Evolutionary conservation across 1,140 invertebrate genomes (phyloP), one percentile per base, ranked within the genome.

Genomic region (Calycopis cecrops): DNA sequence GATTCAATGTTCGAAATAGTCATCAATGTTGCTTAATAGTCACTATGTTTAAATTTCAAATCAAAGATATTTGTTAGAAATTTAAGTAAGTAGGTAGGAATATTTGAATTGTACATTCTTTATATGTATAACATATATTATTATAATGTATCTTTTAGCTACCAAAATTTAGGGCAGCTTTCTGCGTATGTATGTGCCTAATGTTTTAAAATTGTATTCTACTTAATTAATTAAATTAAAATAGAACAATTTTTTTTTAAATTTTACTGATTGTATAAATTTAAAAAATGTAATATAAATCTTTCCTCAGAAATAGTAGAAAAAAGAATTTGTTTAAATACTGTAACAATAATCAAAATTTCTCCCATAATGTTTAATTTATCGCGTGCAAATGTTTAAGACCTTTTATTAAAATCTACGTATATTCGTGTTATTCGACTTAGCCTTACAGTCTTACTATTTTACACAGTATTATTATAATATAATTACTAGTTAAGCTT

Each of bases 381-480:
- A 28, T n/a, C n/a, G n/a, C n/a, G n/a, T 28, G 21, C 21, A 28
- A 6, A 28, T 28, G 21, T 28, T 28, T 28, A 28, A 28, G 21
- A 28, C 6, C 21, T 28, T 28, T 28, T 6, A 28, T 28, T 28
- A 6, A 28, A 28, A 3, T n/a, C n/a, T n/a, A n/a, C n/a, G n/a
- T n/a, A n/a, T 28, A 28, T 28, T 28, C 6, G 2, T 3, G 21
- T 28, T 28, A 28, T 28, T 28, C 6, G 21, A 6, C 21, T 6
- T 28, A 28, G 21, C 21, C 21, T 48, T 35, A 59, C 28, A 9
- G 35, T 52, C 67, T 78, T 73, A 73, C 69, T 78, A 78, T 70
- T 76, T 70, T 77, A 65, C 66, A 73, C 71, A 73, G 69, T 75
- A 72, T 73, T 76, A 72, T 60, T 71, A 59, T 57, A 52, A 34